Evolutionary conservation across 2,113 vertebrate species (phyloP), one percentile per base, ranked within the genome.

Genomic region (Collichthys lucidus): DNA sequence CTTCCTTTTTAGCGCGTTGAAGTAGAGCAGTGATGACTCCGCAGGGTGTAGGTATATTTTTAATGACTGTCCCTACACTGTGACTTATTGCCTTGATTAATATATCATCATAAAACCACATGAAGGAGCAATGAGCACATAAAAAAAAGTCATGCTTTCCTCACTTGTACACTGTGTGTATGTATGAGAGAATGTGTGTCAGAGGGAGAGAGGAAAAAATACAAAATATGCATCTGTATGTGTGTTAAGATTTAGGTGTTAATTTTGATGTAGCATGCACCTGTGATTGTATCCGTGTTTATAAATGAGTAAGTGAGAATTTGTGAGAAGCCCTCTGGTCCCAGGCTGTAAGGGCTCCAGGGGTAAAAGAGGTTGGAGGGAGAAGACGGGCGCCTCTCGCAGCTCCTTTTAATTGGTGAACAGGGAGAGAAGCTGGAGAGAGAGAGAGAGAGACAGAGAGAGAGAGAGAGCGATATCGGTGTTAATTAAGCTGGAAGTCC

Each of bases 31-130:
- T 86, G 83, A 82, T 82, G 78, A 68, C 77, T 90, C 88, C 76
- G 31, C 67, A 79, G 89, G 79, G 87, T 84, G 82, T 73, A 89
- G 72, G 87, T 92, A 74, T 88, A 92, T 91, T 90, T 95, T 93
- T 93, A 93, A 95, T 93, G 91, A 80, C 85, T 86, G 85, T 91
- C 92, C 89, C 89, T 46, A 71, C 80, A n/a, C 60, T 70, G 81
- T 88, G 86, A 86, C 80, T 76, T 77, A 85, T 86, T 69, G 56
- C 89, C 88, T 92, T 94, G 91, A 95, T 94, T 92, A 94, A 94
- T 95, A 94, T 93, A 90, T 93, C 88, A 94, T 95, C 93, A 94
- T 90, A 95, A 92, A 82, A 57, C 79, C 86, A 79, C 83, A 80
- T 83, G 78, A 93, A 93, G 88, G 85, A 84, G 71, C 87, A 83